Conservation (phyloP, 1,140 invertebrate species). For the Aphelenchoides fujianensis region DNA sequence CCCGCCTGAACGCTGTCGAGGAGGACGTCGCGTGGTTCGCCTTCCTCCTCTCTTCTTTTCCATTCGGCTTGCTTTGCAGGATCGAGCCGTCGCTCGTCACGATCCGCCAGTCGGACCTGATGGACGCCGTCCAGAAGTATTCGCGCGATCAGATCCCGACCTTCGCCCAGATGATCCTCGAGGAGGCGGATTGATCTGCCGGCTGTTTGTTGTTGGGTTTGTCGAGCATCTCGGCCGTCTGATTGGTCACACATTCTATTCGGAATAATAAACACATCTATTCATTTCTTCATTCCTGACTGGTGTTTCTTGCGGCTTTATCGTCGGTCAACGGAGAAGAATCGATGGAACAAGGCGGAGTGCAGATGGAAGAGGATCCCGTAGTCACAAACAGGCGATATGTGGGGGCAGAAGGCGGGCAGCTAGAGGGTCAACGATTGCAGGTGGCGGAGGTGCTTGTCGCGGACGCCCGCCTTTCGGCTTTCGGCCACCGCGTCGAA, state of each 20-base stretch:
- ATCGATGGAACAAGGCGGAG: no score
- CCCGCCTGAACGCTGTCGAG: conserved; percentile 4
- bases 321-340: no score
- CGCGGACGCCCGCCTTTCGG: conserved; percentile 6
- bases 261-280: no score
- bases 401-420: not conserved
- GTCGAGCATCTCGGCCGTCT: no score
- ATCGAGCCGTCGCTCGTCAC: conserved; percentile 4
- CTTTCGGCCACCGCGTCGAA: conserved; percentile 66
- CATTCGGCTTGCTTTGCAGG: conserved; percentile 1
- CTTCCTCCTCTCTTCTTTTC: not conserved
- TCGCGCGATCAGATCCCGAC: not conserved
- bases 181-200: not conserved
- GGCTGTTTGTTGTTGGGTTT: not conserved
- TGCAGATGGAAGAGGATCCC: no score
- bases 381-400: not conserved
- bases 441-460: not conserved
- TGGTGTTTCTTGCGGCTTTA: no score
- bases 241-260: no score
- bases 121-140: conserved; percentile 5
- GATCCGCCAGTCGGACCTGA: conserved; percentile 13
- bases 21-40: not conserved
- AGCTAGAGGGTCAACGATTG: not conserved
- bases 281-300: no score
- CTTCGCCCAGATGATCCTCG: not conserved